phyloP scores from a whole-genome alignment of 1,140 invertebrate species.

The Branchinecta lynchi region DNA sequence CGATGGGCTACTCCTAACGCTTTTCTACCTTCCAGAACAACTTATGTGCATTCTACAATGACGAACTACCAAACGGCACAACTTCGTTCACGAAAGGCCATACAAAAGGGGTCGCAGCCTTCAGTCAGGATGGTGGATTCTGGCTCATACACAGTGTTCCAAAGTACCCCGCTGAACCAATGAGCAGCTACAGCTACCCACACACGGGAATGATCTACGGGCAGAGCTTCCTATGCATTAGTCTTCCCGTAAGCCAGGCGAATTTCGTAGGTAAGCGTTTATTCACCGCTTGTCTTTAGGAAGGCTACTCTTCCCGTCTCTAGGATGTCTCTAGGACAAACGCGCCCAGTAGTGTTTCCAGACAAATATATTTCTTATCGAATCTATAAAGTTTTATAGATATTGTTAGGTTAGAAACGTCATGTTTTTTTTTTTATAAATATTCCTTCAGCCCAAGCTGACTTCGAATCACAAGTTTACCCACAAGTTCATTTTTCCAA shows the following conservation, averaged over 20 bases:
- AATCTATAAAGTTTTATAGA: too few species aligned
- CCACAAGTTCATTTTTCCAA: too few species aligned
- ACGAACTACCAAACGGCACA: conserved; percentile 48
- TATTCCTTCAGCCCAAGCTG: too few species aligned
- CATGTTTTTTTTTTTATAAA: too few species aligned
- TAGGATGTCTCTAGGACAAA: too few species aligned
- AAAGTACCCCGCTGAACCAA: conserved; percentile 49
- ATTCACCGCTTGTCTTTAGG: too few species aligned
- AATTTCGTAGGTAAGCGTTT: conserved; percentile 44
- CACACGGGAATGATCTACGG: conserved; percentile 52
- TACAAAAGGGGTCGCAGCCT: conserved; percentile 64
- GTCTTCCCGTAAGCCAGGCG: conserved; percentile 43
- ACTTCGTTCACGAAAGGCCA: conserved; percentile 47
- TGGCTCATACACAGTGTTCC: conserved; percentile 88
- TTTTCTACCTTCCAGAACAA: conserved; percentile 33
- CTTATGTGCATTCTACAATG: conserved; percentile 50
- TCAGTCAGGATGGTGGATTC: conserved; percentile 52
- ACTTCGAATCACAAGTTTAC: too few species aligned
- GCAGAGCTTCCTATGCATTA: conserved; percentile 73
- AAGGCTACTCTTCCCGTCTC: too few species aligned
- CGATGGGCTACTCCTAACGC: conserved; percentile 14
- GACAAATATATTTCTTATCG: too few species aligned
- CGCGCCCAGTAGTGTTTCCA: too few species aligned
- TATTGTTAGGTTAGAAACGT: too few species aligned
- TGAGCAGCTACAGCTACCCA: conserved; percentile 51